Percentiles rank a stretch among this genome's conserved stretches.
Conservation (phyloP, 2,888 invertebrate species). For the Rhyacophila evoluta region DNA sequence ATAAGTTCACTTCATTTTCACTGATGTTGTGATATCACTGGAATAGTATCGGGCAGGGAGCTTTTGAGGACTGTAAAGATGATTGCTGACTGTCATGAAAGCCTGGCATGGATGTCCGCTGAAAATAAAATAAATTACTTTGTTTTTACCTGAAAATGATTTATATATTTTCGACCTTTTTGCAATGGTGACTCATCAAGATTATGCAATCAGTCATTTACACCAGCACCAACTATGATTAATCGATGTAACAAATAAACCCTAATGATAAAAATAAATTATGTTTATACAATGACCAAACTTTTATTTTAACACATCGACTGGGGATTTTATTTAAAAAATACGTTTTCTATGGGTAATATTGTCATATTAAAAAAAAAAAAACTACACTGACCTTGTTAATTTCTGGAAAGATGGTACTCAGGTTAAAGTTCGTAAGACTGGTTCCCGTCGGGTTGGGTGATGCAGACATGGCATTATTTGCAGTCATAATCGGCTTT, state of each 20-base stretch:
- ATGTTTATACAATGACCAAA: too few relatives aligned
- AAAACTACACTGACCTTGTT: slow-evolving; percentile 68
- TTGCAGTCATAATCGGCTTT: not conserved
- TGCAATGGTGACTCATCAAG: too few relatives aligned
- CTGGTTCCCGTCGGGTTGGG: slow-evolving; percentile 57
- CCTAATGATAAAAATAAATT: too few relatives aligned
- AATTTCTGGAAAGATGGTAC: slow-evolving; percentile 88
- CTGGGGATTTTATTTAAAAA: too few relatives aligned
- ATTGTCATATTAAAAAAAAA: too few relatives aligned
- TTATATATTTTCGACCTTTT: not conserved
- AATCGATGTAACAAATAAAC: too few relatives aligned
- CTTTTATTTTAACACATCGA: too few relatives aligned
- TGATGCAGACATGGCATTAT: slow-evolving; percentile 2
- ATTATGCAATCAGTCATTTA: too few relatives aligned
- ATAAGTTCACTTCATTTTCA: not conserved
- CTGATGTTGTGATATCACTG: not conserved
- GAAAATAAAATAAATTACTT: not conserved
- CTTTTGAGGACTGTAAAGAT: not conserved
- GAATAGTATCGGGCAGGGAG: slow-evolving; percentile 8
- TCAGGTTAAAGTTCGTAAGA: slow-evolving; percentile 83
- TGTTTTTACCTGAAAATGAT: not conserved
- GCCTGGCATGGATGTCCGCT: slow-evolving; percentile 46
- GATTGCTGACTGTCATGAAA: slow-evolving; percentile 31
- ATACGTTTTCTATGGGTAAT: too few relatives aligned
- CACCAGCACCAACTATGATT: too few relatives aligned